These are phyloP conservation scores for Drosophila pandora DNA, from an alignment of 1,140 invertebrate genomes.

Conservation along the genomic window DNA sequence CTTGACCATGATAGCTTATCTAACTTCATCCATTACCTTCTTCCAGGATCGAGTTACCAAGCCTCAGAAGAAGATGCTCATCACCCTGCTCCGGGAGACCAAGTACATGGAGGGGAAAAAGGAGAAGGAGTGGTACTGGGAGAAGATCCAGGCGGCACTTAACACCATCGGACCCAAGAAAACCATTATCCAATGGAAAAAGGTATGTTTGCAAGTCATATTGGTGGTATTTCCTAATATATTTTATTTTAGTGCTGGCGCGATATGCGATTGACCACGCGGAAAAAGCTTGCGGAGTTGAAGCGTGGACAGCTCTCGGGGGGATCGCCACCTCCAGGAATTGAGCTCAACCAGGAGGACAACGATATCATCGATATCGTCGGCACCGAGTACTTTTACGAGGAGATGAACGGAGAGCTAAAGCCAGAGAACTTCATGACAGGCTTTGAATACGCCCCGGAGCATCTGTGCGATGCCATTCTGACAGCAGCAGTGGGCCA, in stretches of 20 bases:
- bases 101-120: conserved; percentile 83
- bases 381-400: conserved; percentile 80
- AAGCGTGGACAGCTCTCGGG: conserved; percentile 80
- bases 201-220: conserved; percentile 38
- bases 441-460: conserved; percentile 77
- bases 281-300: conserved; percentile 77
- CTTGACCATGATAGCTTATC: neutral
- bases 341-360: conserved; percentile 80
- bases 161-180: conserved; percentile 82
- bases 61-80: conserved; percentile 82
- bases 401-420: conserved; percentile 81
- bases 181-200: conserved; percentile 83
- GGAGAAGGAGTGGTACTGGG: conserved; percentile 83
- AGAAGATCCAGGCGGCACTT: conserved; percentile 78
- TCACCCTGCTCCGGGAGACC: conserved; percentile 77
- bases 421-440: conserved; percentile 82
- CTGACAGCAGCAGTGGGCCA: conserved; percentile 74
- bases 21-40: neutral
- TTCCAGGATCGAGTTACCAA: conserved; percentile 83
- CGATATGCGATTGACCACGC: conserved; percentile 78
- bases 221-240: neutral
- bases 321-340: conserved; percentile 76
- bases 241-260: conserved; percentile 71
- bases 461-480: conserved; percentile 81
- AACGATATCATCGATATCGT: conserved; percentile 82